These are phyloP conservation scores for Macaria notata DNA, from an alignment of 2,888 invertebrate genomes.

Conservation along the genomic window DNA sequence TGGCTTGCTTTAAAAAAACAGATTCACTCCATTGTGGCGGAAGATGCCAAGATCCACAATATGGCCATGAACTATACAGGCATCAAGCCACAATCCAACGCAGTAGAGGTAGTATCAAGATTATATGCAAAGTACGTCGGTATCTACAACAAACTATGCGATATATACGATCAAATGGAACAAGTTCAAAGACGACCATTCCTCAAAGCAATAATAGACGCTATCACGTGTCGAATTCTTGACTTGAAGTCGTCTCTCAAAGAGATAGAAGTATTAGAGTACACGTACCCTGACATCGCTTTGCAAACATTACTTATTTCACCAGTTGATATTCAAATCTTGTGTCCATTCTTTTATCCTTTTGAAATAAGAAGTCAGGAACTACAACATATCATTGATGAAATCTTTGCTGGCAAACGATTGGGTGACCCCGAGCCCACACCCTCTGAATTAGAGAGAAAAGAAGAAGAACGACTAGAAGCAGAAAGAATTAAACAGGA, in stretches of 20 bases:
- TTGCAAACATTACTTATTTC: constrained; percentile 86
- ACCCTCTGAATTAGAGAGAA: constrained; percentile 56
- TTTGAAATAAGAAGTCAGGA: constrained; percentile 76
- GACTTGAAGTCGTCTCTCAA: constrained; percentile 82
- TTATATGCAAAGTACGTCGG: constrained; percentile 78
- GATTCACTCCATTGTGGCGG: constrained; percentile 46
- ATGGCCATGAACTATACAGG: constrained; percentile 54
- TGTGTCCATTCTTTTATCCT: constrained; percentile 84
- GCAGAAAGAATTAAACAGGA: constrained; percentile 50
- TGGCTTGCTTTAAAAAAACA: constrained; percentile 66
- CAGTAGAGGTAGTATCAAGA: constrained; percentile 75
- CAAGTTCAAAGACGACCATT: constrained; percentile 83
- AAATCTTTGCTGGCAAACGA: constrained; percentile 69
- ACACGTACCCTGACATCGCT: constrained; percentile 88
- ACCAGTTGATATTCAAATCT: constrained; percentile 84
- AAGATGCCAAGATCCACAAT: constrained; percentile 62
- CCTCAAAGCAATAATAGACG: constrained; percentile 82
- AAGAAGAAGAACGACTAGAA: constrained; percentile 54
- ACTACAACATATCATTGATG: constrained; percentile 71
- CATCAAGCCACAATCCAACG: constrained; percentile 72
- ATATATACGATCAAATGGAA: constrained; percentile 83
- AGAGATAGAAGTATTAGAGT: constrained; percentile 82
- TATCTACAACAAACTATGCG: constrained; percentile 80
- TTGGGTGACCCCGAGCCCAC: constrained; percentile 64
- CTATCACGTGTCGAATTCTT: constrained; percentile 80